phyloP scores from a whole-genome alignment of 2,888 invertebrate genomes.

The Bursaphelenchus okinawaensis region DNA sequence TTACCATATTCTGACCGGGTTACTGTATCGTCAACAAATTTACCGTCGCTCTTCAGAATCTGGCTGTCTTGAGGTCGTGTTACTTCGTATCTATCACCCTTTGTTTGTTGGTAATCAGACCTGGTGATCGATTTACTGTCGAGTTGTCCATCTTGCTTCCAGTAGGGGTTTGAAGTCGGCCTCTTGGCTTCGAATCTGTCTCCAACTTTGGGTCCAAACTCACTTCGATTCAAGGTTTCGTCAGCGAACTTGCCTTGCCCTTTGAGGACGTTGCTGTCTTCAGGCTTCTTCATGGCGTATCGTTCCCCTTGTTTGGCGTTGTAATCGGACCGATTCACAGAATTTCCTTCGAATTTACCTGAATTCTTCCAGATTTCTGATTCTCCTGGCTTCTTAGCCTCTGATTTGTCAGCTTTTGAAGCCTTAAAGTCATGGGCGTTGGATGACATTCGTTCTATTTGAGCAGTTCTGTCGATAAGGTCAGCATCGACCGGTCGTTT shows the following conservation, averaged over 20 bases:
- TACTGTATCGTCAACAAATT: conserved; percentile 22
- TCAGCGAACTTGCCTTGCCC: conserved; percentile 25
- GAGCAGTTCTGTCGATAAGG: conserved; percentile 18
- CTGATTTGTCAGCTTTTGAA: conserved; percentile 20
- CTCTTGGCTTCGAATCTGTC: conserved; percentile 19
- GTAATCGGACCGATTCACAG: conserved; percentile 29
- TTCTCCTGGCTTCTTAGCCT: conserved; percentile 10
- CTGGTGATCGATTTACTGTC: conserved; percentile 15
- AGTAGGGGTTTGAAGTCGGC: conserved; percentile 17
- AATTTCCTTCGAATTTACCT: conserved; percentile 22
- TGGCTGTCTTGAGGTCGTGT: background rate
- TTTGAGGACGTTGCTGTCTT: conserved; percentile 30
- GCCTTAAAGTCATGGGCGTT: conserved; percentile 22
- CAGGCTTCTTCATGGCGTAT: conserved; percentile 20
- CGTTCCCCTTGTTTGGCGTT: conserved; percentile 28
- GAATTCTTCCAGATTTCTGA: conserved; percentile 26
- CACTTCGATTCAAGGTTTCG: conserved; percentile 24
- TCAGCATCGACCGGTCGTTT: conserved; percentile 25
- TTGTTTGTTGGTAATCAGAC: conserved; percentile 19
- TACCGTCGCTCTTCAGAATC: conserved; percentile 14
- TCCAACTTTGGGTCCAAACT: conserved; percentile 24
- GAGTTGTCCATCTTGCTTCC: conserved; percentile 19
- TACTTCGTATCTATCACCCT: conserved; percentile 15
- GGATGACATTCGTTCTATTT: conserved; percentile 19
- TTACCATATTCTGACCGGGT: conserved; percentile 6